Evolutionary conservation across 2,113 vertebrate species (phyloP), one percentile per base, ranked within the genome.

Genomic region (Scatophagus argus): DNA sequence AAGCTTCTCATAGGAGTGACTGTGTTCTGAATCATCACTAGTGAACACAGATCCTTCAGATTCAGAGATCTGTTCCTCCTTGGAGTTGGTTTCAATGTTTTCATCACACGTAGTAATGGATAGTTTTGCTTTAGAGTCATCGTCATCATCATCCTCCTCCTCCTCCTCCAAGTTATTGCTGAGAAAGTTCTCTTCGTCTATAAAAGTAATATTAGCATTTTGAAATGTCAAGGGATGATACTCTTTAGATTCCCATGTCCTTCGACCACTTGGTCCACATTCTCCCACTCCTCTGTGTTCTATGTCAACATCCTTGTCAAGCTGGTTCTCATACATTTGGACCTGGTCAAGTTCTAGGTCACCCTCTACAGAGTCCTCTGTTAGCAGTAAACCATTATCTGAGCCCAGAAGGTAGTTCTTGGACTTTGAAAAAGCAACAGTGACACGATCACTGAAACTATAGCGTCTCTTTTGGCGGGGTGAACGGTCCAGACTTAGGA

Each of bases 1-100:
- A 5, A 99, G 95, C 74, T 96, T 96, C 75, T 98, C 97, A 0
- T 99, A 99, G 55, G 97, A 98, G 91, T 95, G 94, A 4, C 93
- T 93, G 66, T 95, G 91, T 70, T 98, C 96, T 0, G 95, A 95
- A 56, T 95, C 87, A 0, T 96, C 97, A 81, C 92, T 96, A 17
- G 96, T 97, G 90, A 98, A 98, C 21, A 96, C 95, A 0, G 96
- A 97, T 44, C 92, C 96, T 21, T 97, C 96, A 0, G 96, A 96
- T 0, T 96, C 97, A 0, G 95, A 95, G 51, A 94, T 66, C 31
- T 58, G 92, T 79, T 97, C 96, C 6, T 96, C 94, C 49, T 95
- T 88, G 91, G 94, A 68, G 73, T 93, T 93, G 0, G 56, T 79
- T 61, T 96, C 94, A 0, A 85, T 86, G 86, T 97, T 98, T 83